Base-by-base conservation (phyloP, 2,113 vertebrate genomes). In the Pangasianodon gigas region DNA sequence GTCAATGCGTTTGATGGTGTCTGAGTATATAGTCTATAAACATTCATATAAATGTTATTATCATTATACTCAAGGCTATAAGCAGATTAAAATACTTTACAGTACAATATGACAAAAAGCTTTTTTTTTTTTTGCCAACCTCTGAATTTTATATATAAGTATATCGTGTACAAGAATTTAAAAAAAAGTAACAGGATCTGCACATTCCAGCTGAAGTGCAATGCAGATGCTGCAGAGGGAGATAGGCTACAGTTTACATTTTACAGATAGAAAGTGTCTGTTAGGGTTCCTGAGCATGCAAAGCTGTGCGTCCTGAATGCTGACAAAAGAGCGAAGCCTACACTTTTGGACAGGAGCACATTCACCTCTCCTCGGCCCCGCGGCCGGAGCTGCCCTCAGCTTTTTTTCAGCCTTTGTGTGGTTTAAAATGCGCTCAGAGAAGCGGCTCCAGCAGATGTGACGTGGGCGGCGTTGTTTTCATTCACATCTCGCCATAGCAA, bases 401-500 rank as follows among this genome's bases (percentile, higher is more conserved):
- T 85, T 92, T 84, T 95, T 92, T 81, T 79, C 77, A 75, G 84
- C 60, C 62, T 81, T 86, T 94, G 94, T 94, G 93, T 94, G 89
- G 91, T 84, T 95, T 95, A 94, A 95, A 95, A 95, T 93, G 90
- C 58, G 88, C 80, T 44, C 94, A 95, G 93, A 95, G 95, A 95
- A 94, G 95, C 93, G 92, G 92, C 93, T 95, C 94, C 94, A 94
- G 95, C 96, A 96, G 95, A 95, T 96, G 96, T 96, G 97, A 97
- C 96, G 97, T 97, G 96, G 96, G 97, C 96, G 96, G 96, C 95
- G 96, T 97, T 97, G 96, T 97, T 87, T 97, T 97, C 97, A 97
- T 97, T 97, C 96, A 96, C 94, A 95, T 96, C 95, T 98, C 96
- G 93, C 97, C 98, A 98, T 99, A 97, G 98, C 97, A 98, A 98